Evolutionary conservation across 2,113 vertebrate genomes (phyloP).

Genomic region (Oncorhynchus mykiss): DNA sequence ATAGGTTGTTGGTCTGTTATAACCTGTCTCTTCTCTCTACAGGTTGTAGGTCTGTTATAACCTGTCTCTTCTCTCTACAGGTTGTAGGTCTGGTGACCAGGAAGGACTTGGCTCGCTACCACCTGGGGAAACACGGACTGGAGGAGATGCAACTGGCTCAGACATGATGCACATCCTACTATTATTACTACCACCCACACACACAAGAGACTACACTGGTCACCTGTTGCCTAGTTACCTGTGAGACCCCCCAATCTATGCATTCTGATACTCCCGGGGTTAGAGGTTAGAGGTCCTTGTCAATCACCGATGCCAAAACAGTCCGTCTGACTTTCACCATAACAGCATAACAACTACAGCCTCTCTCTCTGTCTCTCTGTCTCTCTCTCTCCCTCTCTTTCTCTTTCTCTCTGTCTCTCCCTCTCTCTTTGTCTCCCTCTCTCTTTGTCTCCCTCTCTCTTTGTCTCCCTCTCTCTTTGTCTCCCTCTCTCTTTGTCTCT

Average conservation of each 20-base stretch:
- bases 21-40: too few species aligned
- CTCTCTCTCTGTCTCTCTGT: too few species aligned
- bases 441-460: fast-evolving
- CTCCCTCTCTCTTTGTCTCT: neutral
- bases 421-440: too few species aligned
- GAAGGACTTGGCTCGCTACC: conserved; percentile 95
- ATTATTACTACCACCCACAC: neutral
- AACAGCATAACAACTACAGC: neutral
- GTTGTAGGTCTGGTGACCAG: conserved; percentile 94
- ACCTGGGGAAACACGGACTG: conserved; percentile 90
- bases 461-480: too few species aligned
- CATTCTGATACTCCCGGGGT: conserved; percentile 7
- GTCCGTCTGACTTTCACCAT: neutral
- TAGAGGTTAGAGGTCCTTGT: neutral
- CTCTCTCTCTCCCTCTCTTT: neutral
- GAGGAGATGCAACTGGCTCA: conserved; percentile 93
- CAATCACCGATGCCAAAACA: conserved; percentile 14
- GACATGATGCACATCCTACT: conserved; percentile 74
- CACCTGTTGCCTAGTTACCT: conserved; percentile 52
- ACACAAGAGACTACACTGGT: neutral
- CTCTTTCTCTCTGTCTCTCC: too few species aligned
- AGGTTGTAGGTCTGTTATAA: too few species aligned
- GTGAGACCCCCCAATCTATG: conserved; percentile 24
- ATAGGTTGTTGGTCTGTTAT: too few species aligned
- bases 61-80: conserved; percentile 58